Conservation (phyloP, 2,113 vertebrate genomes). For the Nothobranchius kuhntae region DNA sequence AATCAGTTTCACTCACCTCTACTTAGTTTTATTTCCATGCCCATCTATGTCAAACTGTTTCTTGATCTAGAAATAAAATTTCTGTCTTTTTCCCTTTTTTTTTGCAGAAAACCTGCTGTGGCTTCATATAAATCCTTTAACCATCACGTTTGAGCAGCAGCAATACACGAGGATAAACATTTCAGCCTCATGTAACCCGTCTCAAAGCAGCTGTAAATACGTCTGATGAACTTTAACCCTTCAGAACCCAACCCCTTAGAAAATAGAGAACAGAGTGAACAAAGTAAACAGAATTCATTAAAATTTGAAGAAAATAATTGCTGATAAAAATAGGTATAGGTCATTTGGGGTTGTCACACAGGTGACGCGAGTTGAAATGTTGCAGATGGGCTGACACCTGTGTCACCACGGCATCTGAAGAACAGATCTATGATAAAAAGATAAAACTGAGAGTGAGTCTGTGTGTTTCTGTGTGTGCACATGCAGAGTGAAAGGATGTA, state of each 20-base stretch:
- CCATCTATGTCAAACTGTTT: not conserved
- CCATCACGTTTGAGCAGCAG: not conserved
- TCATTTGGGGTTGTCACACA: too few relatives aligned
- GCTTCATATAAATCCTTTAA: conserved; percentile 12
- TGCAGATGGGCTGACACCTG: too few relatives aligned
- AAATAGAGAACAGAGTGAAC: too few relatives aligned
- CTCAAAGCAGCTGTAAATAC: conserved; percentile 12
- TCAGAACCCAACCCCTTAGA: too few relatives aligned
- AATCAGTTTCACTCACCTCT: not conserved
- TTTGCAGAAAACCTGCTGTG: conserved; percentile 10
- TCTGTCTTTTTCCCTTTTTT: not conserved
- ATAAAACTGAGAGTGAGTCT: conserved; percentile 18
- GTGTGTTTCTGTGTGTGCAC: not conserved
- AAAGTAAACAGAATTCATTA: too few relatives aligned
- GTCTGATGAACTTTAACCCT: conserved; percentile 37
- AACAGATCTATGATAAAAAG: conserved; percentile 32
- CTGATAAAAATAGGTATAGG: too few relatives aligned
- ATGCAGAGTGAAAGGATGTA: conserved; percentile 19
- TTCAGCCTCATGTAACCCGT: conserved; percentile 14
- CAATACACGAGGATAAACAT: conserved; percentile 2
- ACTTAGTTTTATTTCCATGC: not conserved
- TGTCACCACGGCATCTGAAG: too few relatives aligned
- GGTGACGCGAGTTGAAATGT: too few relatives aligned
- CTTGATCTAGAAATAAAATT: not conserved
- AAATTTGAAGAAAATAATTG: too few relatives aligned